Evolutionary conservation across 1,140 invertebrate genomes (phyloP), one percentile per base, ranked within the genome.

Genomic region (Bombus pascuorum): DNA sequence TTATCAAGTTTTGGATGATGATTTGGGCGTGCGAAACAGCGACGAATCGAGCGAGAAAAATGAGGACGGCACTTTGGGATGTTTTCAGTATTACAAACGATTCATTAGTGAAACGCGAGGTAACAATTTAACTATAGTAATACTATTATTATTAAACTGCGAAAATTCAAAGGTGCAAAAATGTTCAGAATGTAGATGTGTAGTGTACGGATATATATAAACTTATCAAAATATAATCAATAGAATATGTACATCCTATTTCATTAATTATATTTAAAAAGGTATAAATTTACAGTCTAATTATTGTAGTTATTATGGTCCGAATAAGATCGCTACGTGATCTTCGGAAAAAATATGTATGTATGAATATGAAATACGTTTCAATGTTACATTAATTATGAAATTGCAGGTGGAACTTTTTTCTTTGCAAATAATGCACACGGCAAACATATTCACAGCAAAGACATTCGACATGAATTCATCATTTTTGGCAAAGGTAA

Each of bases 41-140:
- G 10, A 94, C 90, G 71, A 89, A 91, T 28, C 81, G 92, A 53
- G 93, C 93, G 2, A 18, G 13, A 9, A 82, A 83, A 44, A 91
- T 94, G 70, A 92, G 92, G 25, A 85, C 83, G 1, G 86, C 89
- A 25, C 81, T 94, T 59, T 93, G 94, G 57, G 91, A 94, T 13
- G 71, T 93, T 28, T 68, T 94, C 2, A 91, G 93, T 62, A 87
- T 65, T 70, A 92, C 90, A 0, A 86, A 77, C 13, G 92, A 95
- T 76, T 90, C 89, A n/a, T 70, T 91, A 13, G 81, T 93, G 18
- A 94, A 93, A 81, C 90, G 92, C 59, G 94, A 95, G 91, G 94
- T 95, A 91, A 86, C n/a, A 25, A 57, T 81, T 79, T 83, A 18
- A 78, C 18, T 0, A 3, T n/a, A 9, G 22, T 4, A 9, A 44